Percentiles rank a stretch among this genome's conserved stretches.
Conservation (phyloP, 2,888 invertebrate species). For the Coecobrya sp. region DNA sequence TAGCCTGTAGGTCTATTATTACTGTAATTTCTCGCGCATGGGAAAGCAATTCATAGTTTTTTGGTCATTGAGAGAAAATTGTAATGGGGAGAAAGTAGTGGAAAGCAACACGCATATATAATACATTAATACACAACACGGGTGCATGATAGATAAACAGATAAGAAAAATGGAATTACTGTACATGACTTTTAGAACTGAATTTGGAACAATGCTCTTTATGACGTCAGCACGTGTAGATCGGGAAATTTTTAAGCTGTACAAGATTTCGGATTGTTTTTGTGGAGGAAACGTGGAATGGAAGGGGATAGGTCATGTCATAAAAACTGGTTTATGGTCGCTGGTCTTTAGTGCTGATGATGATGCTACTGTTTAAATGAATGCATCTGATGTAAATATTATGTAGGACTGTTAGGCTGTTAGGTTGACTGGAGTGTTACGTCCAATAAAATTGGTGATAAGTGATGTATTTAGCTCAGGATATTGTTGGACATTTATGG, state of each 20-base stretch:
- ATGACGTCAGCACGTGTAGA: not conserved
- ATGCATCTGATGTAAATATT: not conserved
- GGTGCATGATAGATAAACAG: not conserved
- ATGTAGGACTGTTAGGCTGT: no score
- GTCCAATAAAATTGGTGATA: not conserved
- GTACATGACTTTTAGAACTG: constrained; percentile 19
- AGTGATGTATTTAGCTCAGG: constrained; percentile 1
- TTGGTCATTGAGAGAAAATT: not conserved
- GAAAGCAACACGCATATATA: not conserved
- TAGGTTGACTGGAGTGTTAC: not conserved
- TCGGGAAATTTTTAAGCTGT: not conserved
- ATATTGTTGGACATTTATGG: not conserved
- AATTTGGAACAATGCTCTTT: constrained; percentile 30
- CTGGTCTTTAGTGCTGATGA: not conserved
- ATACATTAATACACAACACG: not conserved
- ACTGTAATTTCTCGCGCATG: not conserved
- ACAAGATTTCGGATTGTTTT: no score
- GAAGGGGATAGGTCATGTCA: constrained; percentile 31
- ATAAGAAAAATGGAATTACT: not conserved
- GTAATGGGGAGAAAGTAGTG: not conserved
- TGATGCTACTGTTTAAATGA: not conserved
- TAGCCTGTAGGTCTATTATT: not conserved
- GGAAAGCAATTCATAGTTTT: not conserved
- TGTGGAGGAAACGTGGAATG: no score
- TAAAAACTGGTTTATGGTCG: constrained; percentile 3